phyloP scores from a whole-genome alignment of 2,888 invertebrate species.

The Drosophila maculinotata region DNA sequence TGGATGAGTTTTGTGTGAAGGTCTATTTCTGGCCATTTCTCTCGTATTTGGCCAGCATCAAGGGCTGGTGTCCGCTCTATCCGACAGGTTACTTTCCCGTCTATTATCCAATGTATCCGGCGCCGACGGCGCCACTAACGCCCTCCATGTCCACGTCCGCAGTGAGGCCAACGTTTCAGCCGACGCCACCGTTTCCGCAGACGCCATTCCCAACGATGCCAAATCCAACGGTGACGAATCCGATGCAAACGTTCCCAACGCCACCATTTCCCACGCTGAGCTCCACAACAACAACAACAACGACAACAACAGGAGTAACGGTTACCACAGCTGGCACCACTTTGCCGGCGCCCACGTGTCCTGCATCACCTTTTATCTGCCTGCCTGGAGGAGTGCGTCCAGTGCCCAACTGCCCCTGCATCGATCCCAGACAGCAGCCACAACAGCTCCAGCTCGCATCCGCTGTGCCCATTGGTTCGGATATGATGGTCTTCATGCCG shows the following conservation, averaged over 20 bases:
- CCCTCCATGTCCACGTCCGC: constrained; percentile 51
- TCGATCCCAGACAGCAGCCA: constrained; percentile 77
- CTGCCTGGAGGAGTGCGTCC: constrained; percentile 79
- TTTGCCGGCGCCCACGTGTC: constrained; percentile 61
- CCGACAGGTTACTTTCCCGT: constrained; percentile 78
- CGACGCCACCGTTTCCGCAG: constrained; percentile 53
- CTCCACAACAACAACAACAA: constrained; percentile 16
- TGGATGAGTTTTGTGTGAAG: constrained; percentile 83
- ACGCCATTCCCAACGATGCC: constrained; percentile 14
- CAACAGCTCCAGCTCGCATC: constrained; percentile 9
- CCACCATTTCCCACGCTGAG: constrained; percentile 2
- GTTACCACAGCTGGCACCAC: constrained; percentile 32
- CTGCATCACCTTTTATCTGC: constrained; percentile 78
- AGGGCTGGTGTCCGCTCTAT: constrained; percentile 82
- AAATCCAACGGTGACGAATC: neutral
- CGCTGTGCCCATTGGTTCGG: constrained; percentile 56
- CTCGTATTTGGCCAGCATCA: constrained; percentile 83
- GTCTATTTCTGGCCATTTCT: constrained; percentile 84
- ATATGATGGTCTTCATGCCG: constrained; percentile 79
- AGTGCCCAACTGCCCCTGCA: constrained; percentile 83
- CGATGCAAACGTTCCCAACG: constrained; percentile 7
- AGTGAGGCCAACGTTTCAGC: constrained; percentile 61
- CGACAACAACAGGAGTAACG: constrained; percentile 34
- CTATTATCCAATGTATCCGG: constrained; percentile 74
- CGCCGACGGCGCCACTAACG: constrained; percentile 60